A percentile compares a stretch with the other conserved stretches of the same genome.
phyloP scores from a whole-genome alignment of 2,113 vertebrate genomes.

The Bos javanicus region DNA sequence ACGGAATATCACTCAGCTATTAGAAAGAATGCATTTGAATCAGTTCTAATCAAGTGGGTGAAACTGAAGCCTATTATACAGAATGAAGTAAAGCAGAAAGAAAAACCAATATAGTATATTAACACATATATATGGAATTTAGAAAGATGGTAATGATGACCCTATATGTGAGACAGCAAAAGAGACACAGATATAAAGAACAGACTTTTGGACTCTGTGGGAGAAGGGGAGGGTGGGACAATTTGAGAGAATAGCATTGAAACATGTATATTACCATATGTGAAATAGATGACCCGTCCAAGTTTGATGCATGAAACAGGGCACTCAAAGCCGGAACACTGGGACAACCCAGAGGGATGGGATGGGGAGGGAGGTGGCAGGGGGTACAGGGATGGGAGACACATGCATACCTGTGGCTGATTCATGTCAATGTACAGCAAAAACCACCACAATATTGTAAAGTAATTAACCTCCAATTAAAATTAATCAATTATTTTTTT shows the following conservation, averaged over 20 bases:
- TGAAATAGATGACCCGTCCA: neutral
- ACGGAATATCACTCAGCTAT: neutral
- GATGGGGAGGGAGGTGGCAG: neutral
- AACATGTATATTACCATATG: neutral
- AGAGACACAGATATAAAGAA: neutral
- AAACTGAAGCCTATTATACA: neutral
- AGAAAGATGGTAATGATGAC: neutral
- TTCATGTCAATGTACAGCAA: neutral
- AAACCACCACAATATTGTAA: neutral
- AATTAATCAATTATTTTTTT: neutral
- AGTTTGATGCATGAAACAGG: neutral
- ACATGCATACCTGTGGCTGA: neutral
- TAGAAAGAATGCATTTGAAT: neutral
- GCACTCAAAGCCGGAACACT: neutral
- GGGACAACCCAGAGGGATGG: neutral
- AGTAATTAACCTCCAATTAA: neutral
- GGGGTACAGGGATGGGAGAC: neutral
- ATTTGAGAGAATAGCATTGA: neutral
- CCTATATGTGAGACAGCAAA: neutral
- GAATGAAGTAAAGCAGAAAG: neutral
- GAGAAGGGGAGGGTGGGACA: neutral
- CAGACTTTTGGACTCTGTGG: neutral
- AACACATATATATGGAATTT: neutral
- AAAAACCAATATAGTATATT: neutral
- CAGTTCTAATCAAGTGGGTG: neutral